Evolutionary conservation across 2,888 invertebrate species (phyloP).

Genomic region (Tenthredo distinguenda): DNA sequence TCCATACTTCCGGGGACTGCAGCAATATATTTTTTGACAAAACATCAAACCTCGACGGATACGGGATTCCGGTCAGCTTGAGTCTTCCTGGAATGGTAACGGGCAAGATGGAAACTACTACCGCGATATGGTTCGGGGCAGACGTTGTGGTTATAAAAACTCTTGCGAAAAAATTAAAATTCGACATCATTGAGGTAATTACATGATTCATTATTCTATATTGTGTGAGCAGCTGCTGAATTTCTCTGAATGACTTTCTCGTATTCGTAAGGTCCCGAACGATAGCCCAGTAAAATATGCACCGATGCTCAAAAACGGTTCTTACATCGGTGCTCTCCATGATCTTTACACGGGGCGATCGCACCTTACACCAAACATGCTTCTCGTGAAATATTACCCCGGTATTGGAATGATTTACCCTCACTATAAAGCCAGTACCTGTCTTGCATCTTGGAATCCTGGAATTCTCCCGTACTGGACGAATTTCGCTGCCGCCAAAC

Average conservation of each 20-base stretch:
- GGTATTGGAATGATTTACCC: background rate
- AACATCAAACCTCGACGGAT: constrained; percentile 23
- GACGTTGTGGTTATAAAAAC: background rate
- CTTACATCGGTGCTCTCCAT: background rate
- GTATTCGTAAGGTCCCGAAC: background rate
- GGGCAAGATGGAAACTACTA: background rate
- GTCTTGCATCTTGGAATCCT: background rate
- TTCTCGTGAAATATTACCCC: background rate
- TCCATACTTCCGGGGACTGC: background rate
- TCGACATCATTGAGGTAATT: background rate
- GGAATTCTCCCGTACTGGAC: background rate
- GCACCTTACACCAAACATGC: background rate
- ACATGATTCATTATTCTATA: background rate
- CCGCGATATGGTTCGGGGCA: background rate
- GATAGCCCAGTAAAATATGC: background rate
- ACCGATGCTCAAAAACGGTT: background rate
- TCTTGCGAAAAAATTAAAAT: no score
- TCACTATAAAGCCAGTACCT: background rate
- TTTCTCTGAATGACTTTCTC: background rate
- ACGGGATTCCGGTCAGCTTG: constrained; percentile 13
- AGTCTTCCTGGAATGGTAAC: background rate
- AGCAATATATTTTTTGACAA: constrained; percentile 12
- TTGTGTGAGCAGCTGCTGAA: background rate
- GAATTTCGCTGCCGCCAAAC: background rate
- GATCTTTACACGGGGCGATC: background rate